These are phyloP conservation scores for Galemys pyrenaicus DNA, from an alignment of 2,113 vertebrate species.

Conservation along the genomic window DNA sequence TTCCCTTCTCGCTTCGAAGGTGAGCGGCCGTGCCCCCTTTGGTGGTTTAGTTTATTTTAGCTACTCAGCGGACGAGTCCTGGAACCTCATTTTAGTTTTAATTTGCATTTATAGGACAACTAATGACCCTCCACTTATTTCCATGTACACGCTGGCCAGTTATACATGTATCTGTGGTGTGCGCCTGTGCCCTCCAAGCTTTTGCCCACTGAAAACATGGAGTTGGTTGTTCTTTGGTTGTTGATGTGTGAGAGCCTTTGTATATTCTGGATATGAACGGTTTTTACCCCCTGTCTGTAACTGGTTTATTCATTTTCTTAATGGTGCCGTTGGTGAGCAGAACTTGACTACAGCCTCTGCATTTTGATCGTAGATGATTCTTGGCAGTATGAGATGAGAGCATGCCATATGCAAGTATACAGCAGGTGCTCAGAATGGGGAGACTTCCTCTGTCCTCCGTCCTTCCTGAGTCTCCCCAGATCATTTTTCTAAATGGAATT, in stretches of 20 bases:
- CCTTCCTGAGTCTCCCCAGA: neutral
- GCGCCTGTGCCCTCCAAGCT: neutral
- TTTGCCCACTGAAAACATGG: neutral
- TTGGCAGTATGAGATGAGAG: neutral
- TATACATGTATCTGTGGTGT: neutral
- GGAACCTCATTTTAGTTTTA: neutral
- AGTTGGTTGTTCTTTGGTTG: neutral
- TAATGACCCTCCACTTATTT: neutral
- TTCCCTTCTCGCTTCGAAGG: accelerated
- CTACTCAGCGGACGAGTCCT: accelerated
- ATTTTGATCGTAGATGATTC: neutral
- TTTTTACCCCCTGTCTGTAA: no score
- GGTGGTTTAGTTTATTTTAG: neutral
- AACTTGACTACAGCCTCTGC: neutral
- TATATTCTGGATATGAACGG: neutral
- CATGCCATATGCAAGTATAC: neutral
- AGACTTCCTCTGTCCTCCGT: neutral
- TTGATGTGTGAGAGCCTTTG: neutral
- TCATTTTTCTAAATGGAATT: neutral
- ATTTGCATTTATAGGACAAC: neutral
- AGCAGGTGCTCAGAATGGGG: neutral
- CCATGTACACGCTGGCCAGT: neutral
- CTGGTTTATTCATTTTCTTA: neutral
- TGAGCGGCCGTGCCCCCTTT: neutral
- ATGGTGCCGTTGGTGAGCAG: neutral